Evolutionary conservation across 2,888 invertebrate species (phyloP).

Genomic region (Chalcosyrphus nemorum): DNA sequence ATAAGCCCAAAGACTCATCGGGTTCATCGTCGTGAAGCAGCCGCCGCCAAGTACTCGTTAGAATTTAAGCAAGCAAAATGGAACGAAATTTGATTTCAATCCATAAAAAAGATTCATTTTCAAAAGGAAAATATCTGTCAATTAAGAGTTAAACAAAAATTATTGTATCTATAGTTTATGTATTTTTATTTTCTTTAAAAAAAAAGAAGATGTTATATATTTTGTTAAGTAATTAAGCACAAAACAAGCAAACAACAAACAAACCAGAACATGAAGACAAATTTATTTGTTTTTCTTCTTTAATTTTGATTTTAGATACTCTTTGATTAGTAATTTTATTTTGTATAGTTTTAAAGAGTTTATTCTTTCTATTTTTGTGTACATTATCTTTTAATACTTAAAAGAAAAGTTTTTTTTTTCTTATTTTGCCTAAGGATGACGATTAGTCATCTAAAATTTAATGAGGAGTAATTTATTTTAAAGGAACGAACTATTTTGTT

Average conservation of each 20-base stretch:
- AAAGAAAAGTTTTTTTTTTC: slow-evolving; percentile 22
- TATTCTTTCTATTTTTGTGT: slow-evolving; percentile 13
- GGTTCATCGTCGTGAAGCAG: slow-evolving; percentile 66
- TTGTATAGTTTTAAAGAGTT: slow-evolving; percentile 43
- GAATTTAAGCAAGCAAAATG: background rate
- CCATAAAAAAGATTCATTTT: slow-evolving; percentile 4
- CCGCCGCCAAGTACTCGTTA: background rate
- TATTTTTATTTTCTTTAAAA: background rate
- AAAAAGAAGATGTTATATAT: slow-evolving; percentile 32
- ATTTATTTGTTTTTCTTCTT: background rate
- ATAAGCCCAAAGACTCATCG: slow-evolving; percentile 64
- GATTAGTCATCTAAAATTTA: slow-evolving; percentile 2
- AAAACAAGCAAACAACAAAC: slow-evolving; percentile 56
- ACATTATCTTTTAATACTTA: slow-evolving; percentile 11
- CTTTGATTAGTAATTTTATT: slow-evolving; percentile 13
- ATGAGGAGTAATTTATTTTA: slow-evolving; percentile 36
- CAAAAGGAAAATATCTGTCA: slow-evolving; percentile 48
- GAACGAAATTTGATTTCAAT: slow-evolving; percentile 42
- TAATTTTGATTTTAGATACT: background rate
- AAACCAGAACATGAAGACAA: slow-evolving; percentile 28
- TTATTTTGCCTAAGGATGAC: slow-evolving; percentile 11
- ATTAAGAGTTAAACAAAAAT: slow-evolving; percentile 37
- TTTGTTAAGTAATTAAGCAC: slow-evolving; percentile 55
- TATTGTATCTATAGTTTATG: slow-evolving; percentile 50
- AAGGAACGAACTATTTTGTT: slow-evolving; percentile 19